Evolutionary conservation across 2,797 vertebrate species (phyloP), one percentile per base, ranked within the genome.

Genomic region (Gambelia wislizenii): DNA sequence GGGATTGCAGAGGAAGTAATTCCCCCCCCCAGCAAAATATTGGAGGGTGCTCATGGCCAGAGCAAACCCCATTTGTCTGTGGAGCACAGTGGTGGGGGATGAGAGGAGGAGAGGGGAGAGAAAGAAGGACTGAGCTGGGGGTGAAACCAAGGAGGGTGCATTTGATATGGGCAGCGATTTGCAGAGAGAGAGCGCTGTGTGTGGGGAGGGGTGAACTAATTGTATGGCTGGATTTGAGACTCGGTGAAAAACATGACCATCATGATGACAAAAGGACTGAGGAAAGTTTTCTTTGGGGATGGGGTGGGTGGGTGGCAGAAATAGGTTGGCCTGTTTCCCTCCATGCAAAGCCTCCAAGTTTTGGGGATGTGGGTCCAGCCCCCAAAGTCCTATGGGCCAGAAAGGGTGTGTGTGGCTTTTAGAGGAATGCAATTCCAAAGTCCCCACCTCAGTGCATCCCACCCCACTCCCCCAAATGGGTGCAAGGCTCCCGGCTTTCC

Each of bases 71-170:
- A 56, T 56, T 56, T 56, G 56, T 56, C 56, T 20, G 56, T 20
- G 18, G 56, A 1, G 16, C 67, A 69, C 30, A n/a, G 7, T 27
- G 67, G 1, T 25, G 67, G 67, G 12, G 13, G 30, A 2, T 12
- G 33, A n/a, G 67, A 33, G 13, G 30, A 13, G 64, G 33, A 67
- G 18, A 27, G 22, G 27, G 12, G 27, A 30, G 13, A 33, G 30
- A 33, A 33, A 33, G 64, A 10, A 0, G 64, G 64, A 69, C 3
- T 8, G 67, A 70, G 20, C 6, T 36, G 61, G 76, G 85, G 87
- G 74, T 72, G 87, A 79, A 79, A 36, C 22, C 49, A 59, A 89
- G 87, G 88, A 72, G 47, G 39, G 8, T 72, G 30, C 18, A 49
- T 80, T 59, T 72, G 83, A 56, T 44, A 56, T n/a, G 61, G 36